Conservation (phyloP, 2,113 vertebrate genomes). For the Tretioscincus oriximinensis region DNA sequence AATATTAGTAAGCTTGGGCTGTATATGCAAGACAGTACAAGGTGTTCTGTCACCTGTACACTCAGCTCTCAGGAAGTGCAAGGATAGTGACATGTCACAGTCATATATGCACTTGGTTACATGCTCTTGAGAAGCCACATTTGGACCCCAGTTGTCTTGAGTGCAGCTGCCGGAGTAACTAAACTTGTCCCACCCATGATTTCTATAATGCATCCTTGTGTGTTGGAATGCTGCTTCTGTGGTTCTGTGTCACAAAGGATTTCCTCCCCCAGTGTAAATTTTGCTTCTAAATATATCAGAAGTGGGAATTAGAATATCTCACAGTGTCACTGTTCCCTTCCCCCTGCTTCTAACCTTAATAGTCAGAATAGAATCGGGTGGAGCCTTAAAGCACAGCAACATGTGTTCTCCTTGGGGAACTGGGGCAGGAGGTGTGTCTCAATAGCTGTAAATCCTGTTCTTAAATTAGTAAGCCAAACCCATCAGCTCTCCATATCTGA, state of each 20-base stretch:
- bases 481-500: neutral
- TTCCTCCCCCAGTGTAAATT: neutral
- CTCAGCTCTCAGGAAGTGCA: fast-evolving
- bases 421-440: no score
- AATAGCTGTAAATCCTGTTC: neutral
- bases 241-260: neutral
- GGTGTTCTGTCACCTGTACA: neutral
- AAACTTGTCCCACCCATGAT: neutral
- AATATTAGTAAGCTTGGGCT: neutral
- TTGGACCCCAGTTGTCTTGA: neutral
- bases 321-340: neutral
- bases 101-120: neutral
- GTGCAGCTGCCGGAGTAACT: neutral
- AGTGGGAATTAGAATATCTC: conserved; percentile 25
- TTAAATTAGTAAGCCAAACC: neutral
- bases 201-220: neutral
- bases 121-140: neutral
- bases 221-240: neutral
- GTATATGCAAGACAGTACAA: neutral
- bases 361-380: neutral
- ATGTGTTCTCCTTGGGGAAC: neutral
- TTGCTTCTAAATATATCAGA: conserved; percentile 17
- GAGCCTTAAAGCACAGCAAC: neutral
- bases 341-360: neutral
- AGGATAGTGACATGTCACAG: neutral